These are phyloP conservation scores for Trialeurodes vaporariorum DNA, from an alignment of 1,140 invertebrate genomes.

Conservation along the genomic window DNA sequence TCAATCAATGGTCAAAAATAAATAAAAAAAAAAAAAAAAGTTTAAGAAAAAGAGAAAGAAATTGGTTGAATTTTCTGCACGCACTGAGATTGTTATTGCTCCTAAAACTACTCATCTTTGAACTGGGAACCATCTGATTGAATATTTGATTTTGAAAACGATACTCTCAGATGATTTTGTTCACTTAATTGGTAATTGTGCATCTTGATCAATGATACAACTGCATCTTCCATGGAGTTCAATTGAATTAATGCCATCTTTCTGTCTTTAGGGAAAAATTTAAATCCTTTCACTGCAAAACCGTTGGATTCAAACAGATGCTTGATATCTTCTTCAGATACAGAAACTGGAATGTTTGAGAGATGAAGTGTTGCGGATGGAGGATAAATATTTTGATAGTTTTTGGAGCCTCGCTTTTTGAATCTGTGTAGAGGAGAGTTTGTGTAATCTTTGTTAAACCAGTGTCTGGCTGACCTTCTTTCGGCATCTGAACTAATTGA, in stretches of 20 bases:
- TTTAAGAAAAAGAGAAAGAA: too few relatives aligned
- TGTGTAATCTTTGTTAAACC: slow-evolving; percentile 94
- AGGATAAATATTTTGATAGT: slow-evolving; percentile 99
- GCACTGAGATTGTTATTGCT: neutral
- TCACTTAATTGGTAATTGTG: slow-evolving; percentile 91
- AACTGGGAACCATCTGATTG: slow-evolving; percentile 15
- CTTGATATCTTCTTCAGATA: slow-evolving; percentile 80
- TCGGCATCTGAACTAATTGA: slow-evolving; percentile 94
- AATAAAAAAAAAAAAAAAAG: too few relatives aligned
- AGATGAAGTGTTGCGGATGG: slow-evolving; percentile 95
- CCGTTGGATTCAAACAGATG: slow-evolving; percentile 73
- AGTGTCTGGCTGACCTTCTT: slow-evolving; percentile 95
- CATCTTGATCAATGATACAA: slow-evolving; percentile 93
- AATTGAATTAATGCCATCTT: slow-evolving; percentile 99
- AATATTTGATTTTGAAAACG: slow-evolving; percentile 91
- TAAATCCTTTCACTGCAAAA: slow-evolving; percentile 79
- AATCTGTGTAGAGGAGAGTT: slow-evolving; percentile 94
- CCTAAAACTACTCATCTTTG: neutral
- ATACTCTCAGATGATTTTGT: slow-evolving; percentile 85
- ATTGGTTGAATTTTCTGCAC: neutral
- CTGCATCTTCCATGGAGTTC: slow-evolving; percentile 85
- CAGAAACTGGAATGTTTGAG: slow-evolving; percentile 96
- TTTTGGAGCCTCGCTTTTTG: slow-evolving; percentile 99
- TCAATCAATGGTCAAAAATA: neutral
- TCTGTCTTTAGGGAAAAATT: slow-evolving; percentile 95